A percentile compares a stretch with the other conserved stretches of the same genome.
These are phyloP conservation scores for Limanda limanda DNA, from an alignment of 2,113 vertebrate genomes.

Conservation along the genomic window DNA sequence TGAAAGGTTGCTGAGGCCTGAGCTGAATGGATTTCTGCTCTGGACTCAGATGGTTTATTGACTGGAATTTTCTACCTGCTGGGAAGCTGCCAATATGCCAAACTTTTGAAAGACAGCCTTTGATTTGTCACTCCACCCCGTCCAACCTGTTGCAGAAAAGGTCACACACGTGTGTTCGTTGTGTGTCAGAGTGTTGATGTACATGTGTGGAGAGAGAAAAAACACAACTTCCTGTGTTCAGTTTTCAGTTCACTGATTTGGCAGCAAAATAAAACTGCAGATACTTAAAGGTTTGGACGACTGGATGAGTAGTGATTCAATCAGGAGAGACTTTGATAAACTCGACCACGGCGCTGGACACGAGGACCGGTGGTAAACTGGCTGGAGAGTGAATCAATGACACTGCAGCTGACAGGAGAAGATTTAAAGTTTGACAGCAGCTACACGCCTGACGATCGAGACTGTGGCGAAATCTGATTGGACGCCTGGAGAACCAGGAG, in stretches of 20 bases:
- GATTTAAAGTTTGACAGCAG: too few species aligned
- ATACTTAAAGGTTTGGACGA: too few species aligned
- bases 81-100: constrained; percentile 67
- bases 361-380: too few species aligned
- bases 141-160: constrained; percentile 55
- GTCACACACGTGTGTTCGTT: constrained; percentile 6
- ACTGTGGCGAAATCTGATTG: too few species aligned
- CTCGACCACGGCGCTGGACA: background rate
- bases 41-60: constrained; percentile 60
- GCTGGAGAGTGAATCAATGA: too few species aligned
- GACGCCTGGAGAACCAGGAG: too few species aligned
- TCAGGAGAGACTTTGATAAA: background rate
- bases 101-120: constrained; percentile 52
- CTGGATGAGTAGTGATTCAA: too few species aligned
- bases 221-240: background rate
- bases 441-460: too few species aligned
- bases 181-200: too few species aligned
- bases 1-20: constrained; percentile 56
- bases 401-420: too few species aligned
- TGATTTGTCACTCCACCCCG: constrained; percentile 56
- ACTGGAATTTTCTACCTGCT: constrained; percentile 64
- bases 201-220: too few species aligned
- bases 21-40: constrained; percentile 66
- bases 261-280: background rate
- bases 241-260: background rate